Evolutionary conservation across 53 echinoderm and acorn worm genomes (phyloP), one percentile per base, ranked within the genome.

Genomic region (Astropecten irregularis): DNA sequence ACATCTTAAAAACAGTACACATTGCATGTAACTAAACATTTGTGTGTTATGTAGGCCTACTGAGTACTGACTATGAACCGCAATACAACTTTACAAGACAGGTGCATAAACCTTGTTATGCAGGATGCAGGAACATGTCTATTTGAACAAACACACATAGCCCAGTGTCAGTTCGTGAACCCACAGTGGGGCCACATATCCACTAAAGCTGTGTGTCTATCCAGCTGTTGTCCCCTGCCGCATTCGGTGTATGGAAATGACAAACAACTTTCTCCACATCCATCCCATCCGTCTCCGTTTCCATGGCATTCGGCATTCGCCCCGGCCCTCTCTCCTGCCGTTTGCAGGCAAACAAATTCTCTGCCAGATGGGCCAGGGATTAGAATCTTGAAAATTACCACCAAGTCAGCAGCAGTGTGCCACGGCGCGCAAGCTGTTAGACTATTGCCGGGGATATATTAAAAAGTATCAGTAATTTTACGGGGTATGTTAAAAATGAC

Each of bases 401-500:
- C 76, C 21, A 50, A 63, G 60, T 15, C 47, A 16, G 40, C 79
- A 79, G n/a, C n/a, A n/a, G n/a, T n/a, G 63, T 40, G 49, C 42
- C 42, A 8, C 10, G 40, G 40, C 57, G 61, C 27, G 46, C 79
- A 79, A 56, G 79, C 79, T 79, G 79, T 79, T 79, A 48, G 79
- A 56, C 37, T 79, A 79, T 79, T 79, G 29, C 33, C 20, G 28
- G 3, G 56, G 61, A 20, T 79, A 79, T 79, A n/a, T n/a, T n/a
- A 61, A 79, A 60, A 62, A 79, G 60, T 79, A 62, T 61, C 79
- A 61, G 42, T 79, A 68, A 36, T 38, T 68, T 26, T 68, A 27
- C 22, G 44, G 61, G 61, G 61, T 79, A 79, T 60, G 79, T 79
- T n/a, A n/a, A 79, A 79, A 79, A 61, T 79, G 79, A 79, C 37